Base-by-base conservation (phyloP, 2,888 invertebrate species). In the Steinernema hermaphroditum region DNA sequence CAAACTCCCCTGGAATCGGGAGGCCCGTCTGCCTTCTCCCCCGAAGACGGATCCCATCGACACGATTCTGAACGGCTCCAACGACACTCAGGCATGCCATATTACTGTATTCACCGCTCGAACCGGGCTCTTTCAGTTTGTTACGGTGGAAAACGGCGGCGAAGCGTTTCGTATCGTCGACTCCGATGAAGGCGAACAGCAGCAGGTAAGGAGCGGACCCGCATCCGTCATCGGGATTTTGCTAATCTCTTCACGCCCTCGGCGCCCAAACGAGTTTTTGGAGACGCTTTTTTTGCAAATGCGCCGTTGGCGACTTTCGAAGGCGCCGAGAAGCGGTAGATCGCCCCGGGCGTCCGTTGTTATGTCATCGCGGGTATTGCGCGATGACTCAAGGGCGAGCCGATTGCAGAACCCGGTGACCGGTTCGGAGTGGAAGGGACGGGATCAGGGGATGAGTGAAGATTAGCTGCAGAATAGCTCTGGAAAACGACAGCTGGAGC, bases 201-300 rank as follows among this genome's bases (percentile, higher is more conserved):
- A 62, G 29, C 62, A 62, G 62, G 62, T 62, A 62, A 24, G 22
- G 9, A 49, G 14, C 12, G 14, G 54, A 8, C 19, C 12, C 24
- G 54, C 24, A 54, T 62, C 62, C 62, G 62, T 29, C 62, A 29
- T 29, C 62, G 29, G 29, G 32, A 32, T 62, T 32, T 14, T 29
- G 62, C 62, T 62, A 62, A 62, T 62, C 62, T 32, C 62, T 54
- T 62, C 62, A 32, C 62, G 62, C 62, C 62, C 32, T 62, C 62
- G 34, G 16, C 62, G 32, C 62, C 32, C 6, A n/a, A 62, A 62
- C 62, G 62, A 32, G 62, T 62, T 62, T 62, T 62, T 62, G 34
- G n/a, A 29, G 62, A 29, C 62, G 29, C 62, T 62, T 32, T n/a
- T n/a, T 62, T 62, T 62, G 62, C 62, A 62, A 62, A 62, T 62